Evolutionary conservation across 2,797 vertebrate species (phyloP), one percentile per base, ranked within the genome.

Genomic region (Chloroceryle amazona): DNA sequence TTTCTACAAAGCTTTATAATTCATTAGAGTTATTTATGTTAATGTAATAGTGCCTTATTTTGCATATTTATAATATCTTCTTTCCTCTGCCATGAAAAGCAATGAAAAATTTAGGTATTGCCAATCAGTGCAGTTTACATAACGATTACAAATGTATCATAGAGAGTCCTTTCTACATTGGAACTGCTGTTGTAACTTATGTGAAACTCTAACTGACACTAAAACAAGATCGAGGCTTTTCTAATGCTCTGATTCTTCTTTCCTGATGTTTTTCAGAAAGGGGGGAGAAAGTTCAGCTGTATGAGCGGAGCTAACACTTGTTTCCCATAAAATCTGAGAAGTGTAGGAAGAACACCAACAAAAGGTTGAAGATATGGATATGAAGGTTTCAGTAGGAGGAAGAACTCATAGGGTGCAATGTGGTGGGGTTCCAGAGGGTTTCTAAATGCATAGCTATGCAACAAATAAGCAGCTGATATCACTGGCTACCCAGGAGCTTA

Each of bases 1-100:
- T 97, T 97, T 93, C 94, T 97, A 92, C 87, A 91, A 96, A 96
- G 88, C 71, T 73, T 83, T 95, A 92, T 52, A 92, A 97, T 97
- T 97, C 97, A 98, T 97, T 97, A 96, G 71, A 54, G 92, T 85
- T 93, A 97, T 97, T 97, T 98, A 97, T 96, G 88, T 95, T 97
- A 98, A 97, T 94, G 49, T 95, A 89, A 86, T 81, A 72, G 51
- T 91, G 81, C 84, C 87, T 94, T 97, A 92, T 96, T 97, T 97
- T 97, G 96, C 68, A 29, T 97, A 96, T 96, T 96, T 97, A 94
- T 72, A 97, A 83, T 94, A 86, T 93, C 90, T 85, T 96, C 74
- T 96, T 97, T 86, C 78, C 44, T 87, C 62, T 86, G 42, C 62
- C 75, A 68, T 37, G 60, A 86, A 92, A 85, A 80, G 12, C 70